These are phyloP conservation scores for Phoeniculus purpureus DNA, from an alignment of 2,797 vertebrate species.

Conservation along the genomic window DNA sequence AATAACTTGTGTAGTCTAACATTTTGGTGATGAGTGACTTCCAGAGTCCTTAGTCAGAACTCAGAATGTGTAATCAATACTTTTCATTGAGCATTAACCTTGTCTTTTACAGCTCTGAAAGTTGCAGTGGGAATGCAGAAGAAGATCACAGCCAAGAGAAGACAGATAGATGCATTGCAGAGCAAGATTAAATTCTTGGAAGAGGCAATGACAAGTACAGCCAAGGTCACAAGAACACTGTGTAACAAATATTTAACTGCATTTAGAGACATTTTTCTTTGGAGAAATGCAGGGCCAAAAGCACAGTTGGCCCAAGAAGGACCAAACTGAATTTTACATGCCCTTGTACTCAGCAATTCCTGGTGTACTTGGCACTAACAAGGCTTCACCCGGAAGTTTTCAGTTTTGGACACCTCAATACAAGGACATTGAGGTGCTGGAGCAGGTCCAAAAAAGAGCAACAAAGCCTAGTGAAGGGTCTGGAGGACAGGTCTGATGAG, in stretches of 20 bases:
- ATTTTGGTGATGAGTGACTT: not conserved
- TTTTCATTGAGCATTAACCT: not conserved
- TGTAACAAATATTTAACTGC: not conserved
- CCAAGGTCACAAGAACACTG: constrained; percentile 74
- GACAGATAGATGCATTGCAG: constrained; percentile 84
- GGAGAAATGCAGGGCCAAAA: not conserved
- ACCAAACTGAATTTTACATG: not conserved
- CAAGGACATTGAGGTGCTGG: too few species aligned
- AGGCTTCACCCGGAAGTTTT: too few species aligned
- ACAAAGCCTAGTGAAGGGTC: too few species aligned
- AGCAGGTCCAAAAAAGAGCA: too few species aligned
- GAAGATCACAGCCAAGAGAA: constrained; percentile 85
- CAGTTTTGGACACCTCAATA: too few species aligned
- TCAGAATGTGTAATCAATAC: not conserved
- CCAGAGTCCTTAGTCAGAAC: not conserved
- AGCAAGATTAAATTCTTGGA: constrained; percentile 86
- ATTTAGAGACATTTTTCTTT: not conserved
- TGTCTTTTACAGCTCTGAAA: constrained; percentile 79
- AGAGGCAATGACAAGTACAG: constrained; percentile 78
- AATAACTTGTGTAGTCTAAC: not conserved
- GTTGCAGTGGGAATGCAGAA: constrained; percentile 87
- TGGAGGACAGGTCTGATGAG: too few species aligned
- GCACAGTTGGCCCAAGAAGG: not conserved
- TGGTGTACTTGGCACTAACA: too few species aligned
- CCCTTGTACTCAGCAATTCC: not conserved